Percentiles rank a stretch among this genome's conserved stretches.
These are phyloP conservation scores for Zosterops borbonicus DNA, from an alignment of 2,113 vertebrate genomes.

Conservation along the genomic window DNA sequence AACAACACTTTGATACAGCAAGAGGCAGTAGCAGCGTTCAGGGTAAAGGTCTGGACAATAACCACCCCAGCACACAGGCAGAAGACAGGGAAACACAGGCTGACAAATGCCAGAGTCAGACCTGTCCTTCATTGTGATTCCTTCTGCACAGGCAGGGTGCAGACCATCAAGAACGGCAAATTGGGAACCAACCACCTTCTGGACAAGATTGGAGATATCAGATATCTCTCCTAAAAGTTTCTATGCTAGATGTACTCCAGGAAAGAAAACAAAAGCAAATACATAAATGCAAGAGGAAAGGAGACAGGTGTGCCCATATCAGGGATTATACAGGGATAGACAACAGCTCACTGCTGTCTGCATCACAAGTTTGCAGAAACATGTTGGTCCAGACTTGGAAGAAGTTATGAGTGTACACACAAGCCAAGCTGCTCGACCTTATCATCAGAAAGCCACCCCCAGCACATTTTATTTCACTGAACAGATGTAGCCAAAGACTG, in stretches of 20 bases:
- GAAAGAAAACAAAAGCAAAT: not conserved
- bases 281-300: not conserved
- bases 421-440: not conserved
- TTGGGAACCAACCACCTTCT: fast-evolving
- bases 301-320: not conserved
- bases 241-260: not conserved
- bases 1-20: not conserved
- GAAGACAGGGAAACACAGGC: not conserved
- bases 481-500: not conserved
- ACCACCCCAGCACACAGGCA: not conserved
- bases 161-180: not conserved
- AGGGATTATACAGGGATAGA: not conserved
- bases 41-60: not conserved
- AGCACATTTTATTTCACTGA: not conserved
- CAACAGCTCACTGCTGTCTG: not conserved
- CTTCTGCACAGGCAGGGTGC: not conserved
- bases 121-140: fast-evolving
- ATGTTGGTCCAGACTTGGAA: fast-evolving
- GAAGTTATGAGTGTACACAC: not conserved
- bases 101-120: not conserved
- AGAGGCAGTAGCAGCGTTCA: not conserved
- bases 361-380: not conserved
- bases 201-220: not conserved
- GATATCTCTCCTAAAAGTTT: not conserved
- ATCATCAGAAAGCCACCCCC: not conserved